Evolutionary conservation across 2,888 invertebrate genomes (phyloP), one percentile per base, ranked within the genome.

Genomic region (Eupeodes luniger): DNA sequence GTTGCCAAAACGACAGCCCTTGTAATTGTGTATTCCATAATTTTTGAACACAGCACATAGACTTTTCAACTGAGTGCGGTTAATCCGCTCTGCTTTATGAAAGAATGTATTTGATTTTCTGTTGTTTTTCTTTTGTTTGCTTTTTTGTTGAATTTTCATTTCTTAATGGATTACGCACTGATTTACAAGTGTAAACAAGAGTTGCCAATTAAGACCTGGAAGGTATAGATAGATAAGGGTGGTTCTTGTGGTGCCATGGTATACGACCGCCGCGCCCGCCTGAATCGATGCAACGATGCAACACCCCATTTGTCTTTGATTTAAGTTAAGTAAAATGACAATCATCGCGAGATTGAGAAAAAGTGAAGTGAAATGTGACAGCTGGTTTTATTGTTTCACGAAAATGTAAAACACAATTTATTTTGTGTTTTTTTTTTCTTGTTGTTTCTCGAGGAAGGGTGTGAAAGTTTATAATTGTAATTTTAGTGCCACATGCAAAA

Each of bases 111-210:
- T 40, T 40, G 9, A 40, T 40, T 76, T 80, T 67, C 2, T 16
- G 9, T 53, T 53, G 6, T 53, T 53, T 5, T 7, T 16, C 5
- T 40, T 61, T 36, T 36, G 14, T 36, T 1, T 40, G 27, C 27
- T 44, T 2, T 11, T 19, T 44, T 67, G 64, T 69, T 72, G 16
- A 27, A 12, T 66, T 81, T 82, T 61, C 59, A 69, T 75, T 76
- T 81, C 53, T 69, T 75, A 80, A 83, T 80, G 86, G 70, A 83
- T 83, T 87, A 80, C 86, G 76, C 83, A 82, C 62, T 83, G 86
- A 83, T 80, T 87, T 80, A 87, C 86, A 87, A 87, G 76, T 87
- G 86, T 87, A 87, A 87, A 87, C 83, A 87, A 79, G 78, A 80
- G 76, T 83, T 61, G 66, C 83, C 86, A 86, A 86, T 86, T 79